Conservation (phyloP, 1,140 invertebrate species). For the Drosophila sp. region DNA sequence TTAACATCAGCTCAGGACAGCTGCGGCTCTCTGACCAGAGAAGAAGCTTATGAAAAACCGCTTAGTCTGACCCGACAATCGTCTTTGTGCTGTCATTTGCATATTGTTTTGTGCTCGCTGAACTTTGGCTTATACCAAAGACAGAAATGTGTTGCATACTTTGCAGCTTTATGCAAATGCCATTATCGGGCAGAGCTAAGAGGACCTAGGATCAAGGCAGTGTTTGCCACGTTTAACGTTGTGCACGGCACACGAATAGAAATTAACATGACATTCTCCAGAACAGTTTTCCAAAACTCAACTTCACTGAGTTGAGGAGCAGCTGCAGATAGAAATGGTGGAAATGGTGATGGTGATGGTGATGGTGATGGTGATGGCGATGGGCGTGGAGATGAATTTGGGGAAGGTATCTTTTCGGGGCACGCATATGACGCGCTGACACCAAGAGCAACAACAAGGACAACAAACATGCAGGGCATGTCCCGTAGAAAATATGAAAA, state of each 20-base stretch:
- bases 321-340: constrained; percentile 36
- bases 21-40: constrained; percentile 11
- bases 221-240: constrained; percentile 45
- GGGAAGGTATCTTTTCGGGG: constrained; percentile 33
- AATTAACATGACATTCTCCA: constrained; percentile 74
- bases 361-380: constrained; percentile 24
- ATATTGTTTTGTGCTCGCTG: constrained; percentile 72
- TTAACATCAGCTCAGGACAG: constrained; percentile 59
- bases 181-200: constrained; percentile 39
- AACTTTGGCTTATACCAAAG: constrained; percentile 69
- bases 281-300: constrained; percentile 36
- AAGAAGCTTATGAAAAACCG: constrained; percentile 54
- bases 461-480: constrained; percentile 73
- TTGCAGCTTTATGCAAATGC: constrained; percentile 77
- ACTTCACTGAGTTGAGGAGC: constrained; percentile 24
- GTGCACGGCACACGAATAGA: constrained; percentile 67
- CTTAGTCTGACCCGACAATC: constrained; percentile 61
- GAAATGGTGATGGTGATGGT: too few relatives aligned
- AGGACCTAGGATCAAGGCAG: constrained; percentile 26
- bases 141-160: constrained; percentile 76
- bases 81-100: constrained; percentile 55
- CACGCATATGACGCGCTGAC: constrained; percentile 72
- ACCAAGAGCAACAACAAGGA: constrained; percentile 46
- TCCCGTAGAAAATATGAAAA: constrained; percentile 82
- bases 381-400: constrained; percentile 2